These are phyloP conservation scores for Poecile atricapillus DNA, from an alignment of 2,113 vertebrate genomes.

Conservation along the genomic window DNA sequence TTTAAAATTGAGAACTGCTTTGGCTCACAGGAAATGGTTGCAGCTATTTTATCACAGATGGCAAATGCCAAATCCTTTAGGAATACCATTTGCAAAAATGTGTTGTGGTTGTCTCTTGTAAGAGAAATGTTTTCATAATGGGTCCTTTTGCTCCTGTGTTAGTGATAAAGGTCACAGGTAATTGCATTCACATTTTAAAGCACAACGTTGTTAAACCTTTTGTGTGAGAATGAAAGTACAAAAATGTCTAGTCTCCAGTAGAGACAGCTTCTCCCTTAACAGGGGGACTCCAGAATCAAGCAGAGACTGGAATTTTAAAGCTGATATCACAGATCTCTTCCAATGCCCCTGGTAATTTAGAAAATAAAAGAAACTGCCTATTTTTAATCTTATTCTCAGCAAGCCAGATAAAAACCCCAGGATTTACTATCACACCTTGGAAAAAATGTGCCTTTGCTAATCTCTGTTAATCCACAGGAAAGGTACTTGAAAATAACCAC, in stretches of 20 bases:
- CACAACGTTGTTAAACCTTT: neutral
- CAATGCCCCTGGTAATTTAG: neutral
- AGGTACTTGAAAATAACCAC: constrained; percentile 5
- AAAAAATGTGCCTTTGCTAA: neutral
- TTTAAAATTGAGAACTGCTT: neutral
- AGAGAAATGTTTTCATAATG: neutral
- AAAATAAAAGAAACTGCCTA: neutral
- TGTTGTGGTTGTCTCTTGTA: neutral
- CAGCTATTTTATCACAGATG: neutral
- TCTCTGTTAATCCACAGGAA: constrained; percentile 24
- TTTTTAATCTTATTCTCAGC: constrained; percentile 20
- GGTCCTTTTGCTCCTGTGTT: neutral
- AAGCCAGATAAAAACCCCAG: neutral
- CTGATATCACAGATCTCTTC: neutral
- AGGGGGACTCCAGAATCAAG: neutral
- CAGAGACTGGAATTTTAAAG: constrained; percentile 14
- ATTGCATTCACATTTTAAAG: neutral
- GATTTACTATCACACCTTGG: neutral
- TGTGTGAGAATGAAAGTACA: neutral
- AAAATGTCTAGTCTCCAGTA: neutral
- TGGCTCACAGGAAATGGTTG: neutral
- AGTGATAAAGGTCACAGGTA: neutral
- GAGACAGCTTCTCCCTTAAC: neutral
- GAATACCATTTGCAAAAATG: neutral
- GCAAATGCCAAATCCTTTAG: neutral